These are phyloP conservation scores for Polypterus bichir DNA, from an alignment of 2,113 vertebrate species.

Conservation along the genomic window DNA sequence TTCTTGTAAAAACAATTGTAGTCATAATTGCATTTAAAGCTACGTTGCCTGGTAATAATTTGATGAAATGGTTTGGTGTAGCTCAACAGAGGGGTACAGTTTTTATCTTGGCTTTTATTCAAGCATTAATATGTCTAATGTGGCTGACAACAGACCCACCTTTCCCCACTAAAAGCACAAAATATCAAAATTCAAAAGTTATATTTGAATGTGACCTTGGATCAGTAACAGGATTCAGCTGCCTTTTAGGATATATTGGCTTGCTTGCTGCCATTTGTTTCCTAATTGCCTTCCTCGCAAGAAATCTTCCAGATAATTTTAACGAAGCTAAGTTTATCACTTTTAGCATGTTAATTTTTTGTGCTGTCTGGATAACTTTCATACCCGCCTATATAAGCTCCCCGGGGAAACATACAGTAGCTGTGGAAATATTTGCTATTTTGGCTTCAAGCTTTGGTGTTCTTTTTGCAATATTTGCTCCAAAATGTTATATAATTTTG, in stretches of 20 bases:
- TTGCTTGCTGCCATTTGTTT: slow-evolving; percentile 30
- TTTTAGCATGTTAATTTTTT: slow-evolving; percentile 52
- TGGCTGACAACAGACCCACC: slow-evolving; percentile 2
- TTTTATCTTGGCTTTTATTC: slow-evolving; percentile 4
- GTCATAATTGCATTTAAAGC: slow-evolving; percentile 11
- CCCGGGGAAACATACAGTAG: slow-evolving; percentile 12
- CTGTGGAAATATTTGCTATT: slow-evolving; percentile 15
- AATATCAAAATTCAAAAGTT: slow-evolving; percentile 18
- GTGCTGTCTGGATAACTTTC: slow-evolving; percentile 38
- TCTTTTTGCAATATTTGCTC: slow-evolving; percentile 7
- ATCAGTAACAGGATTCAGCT: slow-evolving; percentile 23
- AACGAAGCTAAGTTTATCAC: slow-evolving; percentile 45
- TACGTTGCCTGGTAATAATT: slow-evolving; percentile 8
- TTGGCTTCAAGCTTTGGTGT: slow-evolving; percentile 12
- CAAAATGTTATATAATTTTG: slow-evolving; percentile 14
- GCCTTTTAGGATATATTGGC: slow-evolving; percentile 29
- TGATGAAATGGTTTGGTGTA: slow-evolving; percentile 12
- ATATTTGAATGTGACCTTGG: slow-evolving; percentile 28
- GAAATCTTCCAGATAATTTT: slow-evolving; percentile 36
- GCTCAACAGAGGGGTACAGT: slow-evolving; percentile 9
- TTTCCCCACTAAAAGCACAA: slow-evolving; percentile 6
- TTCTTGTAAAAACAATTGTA: slow-evolving; percentile 13
- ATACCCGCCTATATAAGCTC: slow-evolving; percentile 15
- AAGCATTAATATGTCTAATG: slow-evolving; percentile 7
- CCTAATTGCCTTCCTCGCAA: slow-evolving; percentile 31